Evolutionary conservation across 2,888 invertebrate genomes (phyloP).

Genomic region (Pristionchus japonicus): DNA sequence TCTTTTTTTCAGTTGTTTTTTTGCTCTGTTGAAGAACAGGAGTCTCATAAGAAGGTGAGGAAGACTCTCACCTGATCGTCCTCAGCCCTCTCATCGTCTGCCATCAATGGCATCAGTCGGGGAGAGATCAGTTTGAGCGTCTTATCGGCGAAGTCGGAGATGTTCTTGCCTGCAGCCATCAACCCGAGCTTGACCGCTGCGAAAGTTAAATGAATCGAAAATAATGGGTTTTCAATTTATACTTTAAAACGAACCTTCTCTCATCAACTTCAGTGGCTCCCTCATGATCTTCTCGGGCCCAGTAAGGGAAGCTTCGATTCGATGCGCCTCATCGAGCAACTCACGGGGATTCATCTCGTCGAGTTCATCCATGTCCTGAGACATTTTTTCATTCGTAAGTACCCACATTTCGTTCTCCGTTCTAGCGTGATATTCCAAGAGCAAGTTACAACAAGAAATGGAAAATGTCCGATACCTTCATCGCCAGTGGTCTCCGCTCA

Average conservation of each 20-base stretch:
- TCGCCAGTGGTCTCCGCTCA: slow-evolving; percentile 39
- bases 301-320: neutral
- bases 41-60: too few species aligned
- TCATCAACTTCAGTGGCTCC: slow-evolving; percentile 50
- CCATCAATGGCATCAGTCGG: slow-evolving; percentile 68
- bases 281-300: slow-evolving; percentile 31
- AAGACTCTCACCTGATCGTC: neutral
- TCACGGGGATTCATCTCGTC: slow-evolving; percentile 19
- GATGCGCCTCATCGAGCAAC: slow-evolving; percentile 2
- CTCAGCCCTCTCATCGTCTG: slow-evolving; percentile 66
- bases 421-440: too few species aligned
- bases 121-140: slow-evolving; percentile 70
- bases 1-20: too few species aligned
- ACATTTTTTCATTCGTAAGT: too few species aligned
- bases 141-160: slow-evolving; percentile 70
- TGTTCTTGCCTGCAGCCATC: slow-evolving; percentile 67
- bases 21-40: too few species aligned
- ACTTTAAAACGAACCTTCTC: slow-evolving; percentile 51
- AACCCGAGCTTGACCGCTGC: slow-evolving; percentile 61
- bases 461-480: slow-evolving; percentile 9
- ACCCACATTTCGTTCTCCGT: too few species aligned
- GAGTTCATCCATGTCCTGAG: slow-evolving; percentile 45
- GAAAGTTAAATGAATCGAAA: too few species aligned
- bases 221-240: neutral
- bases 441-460: neutral